Conservation (phyloP, 2,888 invertebrate genomes). For the Octonoba sinensis region DNA sequence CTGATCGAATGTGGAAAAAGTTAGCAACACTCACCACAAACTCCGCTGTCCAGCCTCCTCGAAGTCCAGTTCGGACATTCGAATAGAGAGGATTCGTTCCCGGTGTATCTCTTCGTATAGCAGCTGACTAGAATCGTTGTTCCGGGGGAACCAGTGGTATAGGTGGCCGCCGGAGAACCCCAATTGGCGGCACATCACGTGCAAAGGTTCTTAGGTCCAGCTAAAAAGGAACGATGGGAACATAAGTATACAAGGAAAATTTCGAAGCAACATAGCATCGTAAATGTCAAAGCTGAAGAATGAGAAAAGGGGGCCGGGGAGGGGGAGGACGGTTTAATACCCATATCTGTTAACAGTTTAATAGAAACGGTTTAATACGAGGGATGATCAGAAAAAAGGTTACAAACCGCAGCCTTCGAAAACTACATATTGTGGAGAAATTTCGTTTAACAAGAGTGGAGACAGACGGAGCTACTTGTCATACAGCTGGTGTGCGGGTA, state of each 20-base stretch:
- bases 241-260: not conserved
- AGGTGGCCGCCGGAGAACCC: slow-evolving; percentile 90
- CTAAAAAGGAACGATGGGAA: slow-evolving; percentile 74
- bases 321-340: too few species aligned
- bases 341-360: too few species aligned
- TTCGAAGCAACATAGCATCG: too few species aligned
- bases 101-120: slow-evolving; percentile 90
- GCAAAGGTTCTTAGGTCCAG: slow-evolving; percentile 93
- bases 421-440: too few species aligned
- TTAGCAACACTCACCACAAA: slow-evolving; percentile 81
- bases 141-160: slow-evolving; percentile 88
- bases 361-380: too few species aligned
- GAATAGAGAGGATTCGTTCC: slow-evolving; percentile 82
- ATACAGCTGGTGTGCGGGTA: too few species aligned
- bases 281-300: too few species aligned
- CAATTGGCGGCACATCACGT: slow-evolving; percentile 92
- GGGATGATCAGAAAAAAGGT: too few species aligned
- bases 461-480: too few species aligned
- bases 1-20: not conserved
- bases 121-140: slow-evolving; percentile 78
- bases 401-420: too few species aligned
- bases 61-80: slow-evolving; percentile 83
- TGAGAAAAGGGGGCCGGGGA: too few species aligned
- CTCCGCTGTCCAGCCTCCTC: slow-evolving; percentile 88
- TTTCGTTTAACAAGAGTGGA: too few species aligned